phyloP scores from a whole-genome alignment of 2,113 vertebrate species.

The Hipposideros armiger region DNA sequence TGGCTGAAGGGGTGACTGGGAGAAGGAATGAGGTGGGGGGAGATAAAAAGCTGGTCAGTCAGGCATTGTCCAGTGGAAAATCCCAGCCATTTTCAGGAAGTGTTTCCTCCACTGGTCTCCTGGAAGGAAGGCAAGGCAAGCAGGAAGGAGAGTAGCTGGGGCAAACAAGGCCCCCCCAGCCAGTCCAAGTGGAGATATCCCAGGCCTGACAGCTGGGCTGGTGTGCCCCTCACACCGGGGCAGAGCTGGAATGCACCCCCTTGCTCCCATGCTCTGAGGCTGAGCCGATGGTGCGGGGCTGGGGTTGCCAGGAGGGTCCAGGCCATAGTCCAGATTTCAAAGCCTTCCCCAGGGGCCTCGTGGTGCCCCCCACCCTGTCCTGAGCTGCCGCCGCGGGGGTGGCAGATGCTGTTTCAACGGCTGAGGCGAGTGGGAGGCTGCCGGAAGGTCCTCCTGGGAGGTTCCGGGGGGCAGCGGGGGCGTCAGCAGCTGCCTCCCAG shows the following conservation, averaged over 20 bases:
- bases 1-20: slow-evolving; percentile 5
- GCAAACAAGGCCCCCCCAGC: slow-evolving; percentile 27
- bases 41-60: not conserved
- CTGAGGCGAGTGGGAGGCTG: slow-evolving; percentile 72
- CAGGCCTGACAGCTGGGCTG: slow-evolving; percentile 39
- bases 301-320: slow-evolving; percentile 9
- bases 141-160: slow-evolving; percentile 46
- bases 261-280: not conserved
- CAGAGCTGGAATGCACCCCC: slow-evolving; percentile 44
- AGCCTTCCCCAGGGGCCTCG: slow-evolving; percentile 47
- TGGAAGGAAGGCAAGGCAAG: slow-evolving; percentile 43
- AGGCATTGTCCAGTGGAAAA: slow-evolving; percentile 59
- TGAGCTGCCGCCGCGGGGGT: slow-evolving; percentile 34
- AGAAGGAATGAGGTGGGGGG: slow-evolving; percentile 21
- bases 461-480: slow-evolving; percentile 67
- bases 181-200: not conserved
- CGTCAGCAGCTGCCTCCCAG: slow-evolving; percentile 66
- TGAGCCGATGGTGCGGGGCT: not conserved
- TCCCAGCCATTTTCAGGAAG: slow-evolving; percentile 74
- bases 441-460: slow-evolving; percentile 76
- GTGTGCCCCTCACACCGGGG: slow-evolving; percentile 33
- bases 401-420: slow-evolving; percentile 74
- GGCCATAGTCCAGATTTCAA: slow-evolving; percentile 68
- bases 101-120: slow-evolving; percentile 62
- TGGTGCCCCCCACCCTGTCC: slow-evolving; percentile 70